phyloP scores from a whole-genome alignment of 2,113 vertebrate genomes.

The Bubo blakistoni region DNA sequence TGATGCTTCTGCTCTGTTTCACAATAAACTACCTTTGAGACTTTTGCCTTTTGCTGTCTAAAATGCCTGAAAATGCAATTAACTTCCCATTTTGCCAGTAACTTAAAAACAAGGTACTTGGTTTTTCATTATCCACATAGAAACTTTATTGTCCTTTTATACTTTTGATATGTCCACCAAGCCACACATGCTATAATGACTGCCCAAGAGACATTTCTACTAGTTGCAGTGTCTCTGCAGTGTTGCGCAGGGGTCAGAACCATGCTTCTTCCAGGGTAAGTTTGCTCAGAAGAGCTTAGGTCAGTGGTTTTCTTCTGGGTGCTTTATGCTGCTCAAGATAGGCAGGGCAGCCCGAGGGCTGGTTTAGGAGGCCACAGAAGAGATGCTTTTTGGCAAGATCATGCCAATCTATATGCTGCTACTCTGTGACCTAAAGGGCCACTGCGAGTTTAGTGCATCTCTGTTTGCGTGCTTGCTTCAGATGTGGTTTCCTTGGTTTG shows the following conservation, averaged over 20 bases:
- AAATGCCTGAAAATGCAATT: not conserved
- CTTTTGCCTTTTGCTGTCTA: not conserved
- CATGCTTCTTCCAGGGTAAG: not conserved
- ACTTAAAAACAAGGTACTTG: not conserved
- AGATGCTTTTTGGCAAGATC: not conserved
- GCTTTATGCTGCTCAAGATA: not conserved
- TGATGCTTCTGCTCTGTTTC: not conserved
- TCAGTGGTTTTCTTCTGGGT: not conserved
- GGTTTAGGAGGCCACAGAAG: not conserved
- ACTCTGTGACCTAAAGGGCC: not conserved
- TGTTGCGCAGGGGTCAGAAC: not conserved
- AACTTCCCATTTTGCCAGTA: not conserved
- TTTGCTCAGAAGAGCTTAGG: not conserved
- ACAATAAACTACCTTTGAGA: not conserved
- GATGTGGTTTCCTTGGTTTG: not conserved
- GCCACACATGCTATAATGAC: not conserved
- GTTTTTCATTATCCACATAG: not conserved
- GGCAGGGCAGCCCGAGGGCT: not conserved
- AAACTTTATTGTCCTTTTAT: not conserved
- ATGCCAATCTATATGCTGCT: not conserved
- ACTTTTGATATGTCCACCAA: not conserved
- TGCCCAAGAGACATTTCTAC: not conserved
- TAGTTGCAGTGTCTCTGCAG: not conserved
- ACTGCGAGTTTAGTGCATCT: not conserved
- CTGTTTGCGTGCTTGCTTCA: not conserved